Conservation (phyloP, 2,797 vertebrate species). For the Anas acuta region DNA sequence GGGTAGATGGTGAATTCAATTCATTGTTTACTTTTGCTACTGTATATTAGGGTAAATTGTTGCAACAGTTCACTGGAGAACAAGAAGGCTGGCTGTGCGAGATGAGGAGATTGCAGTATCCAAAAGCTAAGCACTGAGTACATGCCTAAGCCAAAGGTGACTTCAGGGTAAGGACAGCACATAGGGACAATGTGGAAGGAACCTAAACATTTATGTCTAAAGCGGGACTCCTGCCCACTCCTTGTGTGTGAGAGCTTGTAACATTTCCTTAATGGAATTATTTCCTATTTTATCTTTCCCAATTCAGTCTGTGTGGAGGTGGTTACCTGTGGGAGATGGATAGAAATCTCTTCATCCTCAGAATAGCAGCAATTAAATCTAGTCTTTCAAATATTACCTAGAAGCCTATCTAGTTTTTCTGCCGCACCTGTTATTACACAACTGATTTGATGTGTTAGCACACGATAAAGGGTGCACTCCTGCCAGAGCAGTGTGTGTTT, state of each 20-base stretch:
- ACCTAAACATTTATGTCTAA: neutral
- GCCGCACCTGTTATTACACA: neutral
- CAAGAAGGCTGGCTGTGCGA: neutral
- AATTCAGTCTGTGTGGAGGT: neutral
- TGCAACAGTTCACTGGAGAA: neutral
- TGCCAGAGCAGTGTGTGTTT: too few species aligned
- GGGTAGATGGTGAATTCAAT: neutral
- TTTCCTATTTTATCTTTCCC: neutral
- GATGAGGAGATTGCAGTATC: neutral
- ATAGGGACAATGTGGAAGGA: too few species aligned
- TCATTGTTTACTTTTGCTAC: neutral
- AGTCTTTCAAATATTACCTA: neutral
- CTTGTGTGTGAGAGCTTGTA: neutral
- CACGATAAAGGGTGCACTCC: fast-evolving
- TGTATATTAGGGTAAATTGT: neutral
- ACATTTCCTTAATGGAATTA: neutral
- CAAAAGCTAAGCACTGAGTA: neutral
- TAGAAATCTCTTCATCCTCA: neutral
- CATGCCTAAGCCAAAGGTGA: neutral
- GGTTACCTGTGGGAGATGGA: too few species aligned
- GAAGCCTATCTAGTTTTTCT: neutral
- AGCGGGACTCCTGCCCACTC: neutral
- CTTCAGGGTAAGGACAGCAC: neutral
- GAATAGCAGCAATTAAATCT: neutral
- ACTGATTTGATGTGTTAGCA: neutral